Conservation (phyloP, 2,888 invertebrate species). For the Harpalus rubripes region DNA sequence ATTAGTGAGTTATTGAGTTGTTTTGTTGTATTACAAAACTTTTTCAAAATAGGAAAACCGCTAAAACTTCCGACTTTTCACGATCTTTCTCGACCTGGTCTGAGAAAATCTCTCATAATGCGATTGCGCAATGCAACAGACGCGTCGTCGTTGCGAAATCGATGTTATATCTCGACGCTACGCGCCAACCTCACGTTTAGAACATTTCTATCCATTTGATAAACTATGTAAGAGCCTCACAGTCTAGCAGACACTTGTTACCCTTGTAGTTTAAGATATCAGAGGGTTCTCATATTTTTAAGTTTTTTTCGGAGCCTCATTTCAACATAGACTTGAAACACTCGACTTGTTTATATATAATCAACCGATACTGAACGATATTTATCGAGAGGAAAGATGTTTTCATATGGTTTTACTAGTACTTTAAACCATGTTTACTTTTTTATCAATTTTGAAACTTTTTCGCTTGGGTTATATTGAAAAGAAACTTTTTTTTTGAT, state of each 20-base stretch:
- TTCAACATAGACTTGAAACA: constrained; percentile 41
- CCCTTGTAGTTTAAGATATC: constrained; percentile 57
- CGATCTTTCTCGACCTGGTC: neutral
- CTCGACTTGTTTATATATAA: constrained; percentile 45
- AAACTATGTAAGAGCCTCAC: neutral
- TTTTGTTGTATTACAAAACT: too few species aligned
- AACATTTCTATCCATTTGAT: neutral
- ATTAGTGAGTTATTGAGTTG: too few species aligned
- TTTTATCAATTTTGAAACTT: constrained; percentile 1
- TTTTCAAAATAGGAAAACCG: neutral
- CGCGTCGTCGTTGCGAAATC: constrained; percentile 36
- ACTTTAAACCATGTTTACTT: constrained; percentile 30
- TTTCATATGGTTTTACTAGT: constrained; percentile 14
- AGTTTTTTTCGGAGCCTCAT: constrained; percentile 41
- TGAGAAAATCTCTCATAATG: constrained; percentile 27
- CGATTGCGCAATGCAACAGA: constrained; percentile 52
- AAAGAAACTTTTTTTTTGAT: too few species aligned
- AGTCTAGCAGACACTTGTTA: constrained; percentile 54
- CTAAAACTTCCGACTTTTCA: neutral
- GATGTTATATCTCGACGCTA: constrained; percentile 52
- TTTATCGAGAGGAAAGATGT: constrained; percentile 26
- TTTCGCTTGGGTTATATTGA: neutral
- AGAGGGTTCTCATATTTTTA: constrained; percentile 43
- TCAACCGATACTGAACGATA: constrained; percentile 20
- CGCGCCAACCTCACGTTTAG: constrained; percentile 15